Percentiles rank a stretch among this genome's conserved stretches.
Evolutionary conservation across 2,113 vertebrate species (phyloP).

Genomic region (Spilogale gracilis): DNA sequence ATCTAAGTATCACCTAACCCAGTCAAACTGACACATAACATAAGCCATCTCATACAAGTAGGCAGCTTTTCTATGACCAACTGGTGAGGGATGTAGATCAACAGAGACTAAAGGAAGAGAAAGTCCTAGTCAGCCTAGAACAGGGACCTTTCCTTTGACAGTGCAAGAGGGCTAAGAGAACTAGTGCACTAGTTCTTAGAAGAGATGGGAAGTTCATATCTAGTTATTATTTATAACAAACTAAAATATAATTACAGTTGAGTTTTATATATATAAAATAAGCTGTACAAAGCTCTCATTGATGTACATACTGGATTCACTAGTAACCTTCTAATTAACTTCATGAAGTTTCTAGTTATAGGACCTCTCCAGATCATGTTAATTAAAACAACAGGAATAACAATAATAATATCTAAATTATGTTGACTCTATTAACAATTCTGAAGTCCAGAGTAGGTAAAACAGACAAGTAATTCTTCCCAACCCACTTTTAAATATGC

Average conservation of each 20-base stretch:
- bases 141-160: not conserved
- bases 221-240: not conserved
- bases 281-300: not conserved
- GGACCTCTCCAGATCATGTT: not conserved
- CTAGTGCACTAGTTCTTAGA: not conserved
- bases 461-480: not conserved
- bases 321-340: not conserved
- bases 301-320: not conserved
- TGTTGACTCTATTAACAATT: not conserved
- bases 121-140: not conserved
- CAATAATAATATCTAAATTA: not conserved
- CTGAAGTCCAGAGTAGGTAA: not conserved
- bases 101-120: not conserved
- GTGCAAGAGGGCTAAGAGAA: not conserved
- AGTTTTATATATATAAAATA: not conserved
- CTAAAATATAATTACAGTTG: conserved; percentile 27
- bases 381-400: not conserved
- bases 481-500: not conserved
- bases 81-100: not conserved
- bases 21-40: not conserved
- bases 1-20: not conserved
- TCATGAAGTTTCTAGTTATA: not conserved
- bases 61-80: not conserved
- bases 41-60: not conserved
- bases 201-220: not conserved